Evolutionary conservation across 2,113 vertebrate species (phyloP), one percentile per base, ranked within the genome.

Genomic region (Antennarius striatus): DNA sequence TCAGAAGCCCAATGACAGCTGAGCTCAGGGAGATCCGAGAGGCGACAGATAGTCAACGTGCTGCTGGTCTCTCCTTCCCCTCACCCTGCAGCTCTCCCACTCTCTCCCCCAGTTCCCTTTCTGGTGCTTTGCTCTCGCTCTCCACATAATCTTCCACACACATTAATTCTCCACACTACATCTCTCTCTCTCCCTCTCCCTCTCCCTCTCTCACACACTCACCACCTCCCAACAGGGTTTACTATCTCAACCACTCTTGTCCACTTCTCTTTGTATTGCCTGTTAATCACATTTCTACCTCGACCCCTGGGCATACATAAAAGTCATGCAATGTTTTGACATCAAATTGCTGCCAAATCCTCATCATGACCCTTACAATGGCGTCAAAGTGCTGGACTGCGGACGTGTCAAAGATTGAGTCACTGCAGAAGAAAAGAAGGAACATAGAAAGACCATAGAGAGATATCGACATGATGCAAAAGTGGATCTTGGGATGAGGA

Each of bases 21-120:
- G 75, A 54, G 77, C 70, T 79, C 43, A 29, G 56, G n/a, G 72
- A 82, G 73, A 85, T 82, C 75, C 60, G 50, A 73, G 63, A 77
- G 68, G 45, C 17, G 53, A 81, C 60, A 46, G 70, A 83, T 54
- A 84, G 73, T 58, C 54, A 87, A 80, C 68, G 61, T 71, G 69
- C 57, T 68, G 71, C 70, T 71, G 78, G 73, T 84, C 64, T 71
- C 73, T 77, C 56, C 59, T 64, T 68, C 64, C 76, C 79, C 5
- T 68, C 64, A 56, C 75, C 66, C 17, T 73, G 60, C 65, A 66
- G 71, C 80, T 80, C 58, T 32, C 54, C 45, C 78, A 59, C 74
- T 72, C 68, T 71, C 55, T 16, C 48, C 72, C 46, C 65, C 17
- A 45, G 64, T 68, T 68, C 43, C 22, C 51, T 47, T 85, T 77